A percentile compares a stretch with the other conserved stretches of the same genome.
Conservation (phyloP, 2,888 invertebrate species). For the Ectemnius cavifrons region DNA sequence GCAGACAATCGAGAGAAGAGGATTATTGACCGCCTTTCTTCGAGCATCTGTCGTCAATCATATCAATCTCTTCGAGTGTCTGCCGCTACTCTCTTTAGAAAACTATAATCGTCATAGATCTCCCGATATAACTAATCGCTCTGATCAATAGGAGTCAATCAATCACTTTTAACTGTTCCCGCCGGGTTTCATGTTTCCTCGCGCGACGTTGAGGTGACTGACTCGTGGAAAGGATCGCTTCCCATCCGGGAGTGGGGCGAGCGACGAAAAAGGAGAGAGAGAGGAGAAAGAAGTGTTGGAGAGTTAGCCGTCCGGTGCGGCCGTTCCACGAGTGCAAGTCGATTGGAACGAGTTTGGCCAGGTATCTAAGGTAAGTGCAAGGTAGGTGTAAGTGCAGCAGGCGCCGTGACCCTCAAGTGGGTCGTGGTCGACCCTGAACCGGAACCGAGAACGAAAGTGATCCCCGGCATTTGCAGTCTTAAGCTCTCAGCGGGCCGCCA, state of each 20-base stretch:
- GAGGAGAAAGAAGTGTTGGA: background rate
- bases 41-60: too few relatives aligned
- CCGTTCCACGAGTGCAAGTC: background rate
- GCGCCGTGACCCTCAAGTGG: slow-evolving; percentile 60
- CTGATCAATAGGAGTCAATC: background rate
- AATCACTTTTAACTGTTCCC: background rate
- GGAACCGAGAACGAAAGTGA: slow-evolving; percentile 73
- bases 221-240: too few relatives aligned
- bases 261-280: too few relatives aligned
- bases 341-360: slow-evolving; percentile 1
- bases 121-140: background rate
- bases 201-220: too few relatives aligned
- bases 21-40: too few relatives aligned
- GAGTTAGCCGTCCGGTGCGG: background rate
- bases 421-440: slow-evolving; percentile 64
- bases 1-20: too few relatives aligned
- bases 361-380: background rate
- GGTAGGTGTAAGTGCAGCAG: background rate
- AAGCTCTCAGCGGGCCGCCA: slow-evolving; percentile 25
- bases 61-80: too few relatives aligned
- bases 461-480: slow-evolving; percentile 44
- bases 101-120: too few relatives aligned
- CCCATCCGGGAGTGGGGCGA: too few relatives aligned
- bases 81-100: too few relatives aligned
- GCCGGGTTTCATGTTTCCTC: too few relatives aligned